Base-by-base conservation (phyloP, 2,888 invertebrate species). In the Drosophila stalkeri region DNA sequence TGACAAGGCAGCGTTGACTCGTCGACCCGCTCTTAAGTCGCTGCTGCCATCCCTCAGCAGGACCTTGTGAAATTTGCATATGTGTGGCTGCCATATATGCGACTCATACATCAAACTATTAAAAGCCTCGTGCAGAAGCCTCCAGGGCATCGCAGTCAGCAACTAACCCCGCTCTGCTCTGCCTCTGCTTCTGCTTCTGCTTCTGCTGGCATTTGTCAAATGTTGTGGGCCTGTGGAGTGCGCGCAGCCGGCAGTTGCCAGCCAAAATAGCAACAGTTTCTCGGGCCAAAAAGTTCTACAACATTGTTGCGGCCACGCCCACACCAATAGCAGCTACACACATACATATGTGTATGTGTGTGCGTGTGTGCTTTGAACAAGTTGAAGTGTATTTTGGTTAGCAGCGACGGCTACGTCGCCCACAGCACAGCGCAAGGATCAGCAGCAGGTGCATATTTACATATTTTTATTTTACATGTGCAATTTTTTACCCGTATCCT, bases 81-180 rank as follows among this genome's bases (percentile, higher is more conserved):
- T 65, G 75, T 67, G 59, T 33, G 72, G 64, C 77, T 69, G 68
- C 64, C 72, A 77, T 62, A 74, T 65, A 80, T 77, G 80, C 77
- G 72, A 57, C 87, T 84, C 88, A 82, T 89, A 87, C 89, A 86
- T 86, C 89, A 86, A 89, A 87, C 89, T 86, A 86, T 86, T 86
- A 86, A 87, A 86, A 89, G 85, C 88, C 89, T 70, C 78, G 69
- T 75, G 70, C 60, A 64, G 80, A 72, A 75, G 85, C 89, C 87
- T 77, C 85, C 52, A 31, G 87, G 85, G 85, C 70, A 78, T 66
- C 62, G 56, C 57, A 52, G 65, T 56, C 54, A 47, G 41, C 33
- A 33, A 31, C 60, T 47, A 60, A 18, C 16, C 62, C 46, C 46
- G 2, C 49, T 3, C n/a, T 64, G 39, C 64, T 59, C 51, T 68